Base-by-base conservation (phyloP, 2,113 vertebrate species). In the Coptodon rendalli region DNA sequence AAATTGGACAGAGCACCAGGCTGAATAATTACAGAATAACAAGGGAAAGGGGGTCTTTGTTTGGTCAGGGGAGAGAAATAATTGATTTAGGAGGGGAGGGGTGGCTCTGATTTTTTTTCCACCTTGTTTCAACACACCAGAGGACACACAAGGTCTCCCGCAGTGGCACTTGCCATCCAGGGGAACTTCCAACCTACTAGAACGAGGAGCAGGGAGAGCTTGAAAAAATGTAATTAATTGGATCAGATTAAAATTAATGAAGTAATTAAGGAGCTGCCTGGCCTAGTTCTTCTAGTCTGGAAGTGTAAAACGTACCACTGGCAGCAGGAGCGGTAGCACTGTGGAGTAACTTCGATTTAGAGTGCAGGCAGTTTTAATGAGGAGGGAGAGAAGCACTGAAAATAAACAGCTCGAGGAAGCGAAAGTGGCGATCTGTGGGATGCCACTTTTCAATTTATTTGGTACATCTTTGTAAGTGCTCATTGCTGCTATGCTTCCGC, bases 201-300 rank as follows among this genome's bases (percentile, higher is more conserved):
- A 82, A 90, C 7, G 82, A 57, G 54, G 92, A 90, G 87, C 76
- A 50, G 86, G 48, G 89, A 82, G 82, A 90, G 93, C 89, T 83
- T 45, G 81, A 81, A 87, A 93, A 96, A 96, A 96, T 93, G 91
- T 94, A 94, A 96, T 96, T 96, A 96, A 96, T 95, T 96, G 95
- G 95, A 95, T 95, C 95, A 95, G 96, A 96, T 96, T 96, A 96
- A 96, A 96, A 96, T 96, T 95, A 96, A 96, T 96, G 96, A 95
- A 96, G 95, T 96, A 95, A 96, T 96, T 96, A 96, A 93, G 95
- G 94, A 96, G 92, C 92, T 94, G 95, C 91, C 91, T 93, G 93
- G 86, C 91, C 95, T 83, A 89, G 53, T 95, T 95, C 92, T 63
- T 85, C 79, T 88, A 82, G 88, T 87, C 61, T 73, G 22, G 80